phyloP scores from a whole-genome alignment of 2,797 vertebrate species.

The Microctenopoma lineatum region DNA sequence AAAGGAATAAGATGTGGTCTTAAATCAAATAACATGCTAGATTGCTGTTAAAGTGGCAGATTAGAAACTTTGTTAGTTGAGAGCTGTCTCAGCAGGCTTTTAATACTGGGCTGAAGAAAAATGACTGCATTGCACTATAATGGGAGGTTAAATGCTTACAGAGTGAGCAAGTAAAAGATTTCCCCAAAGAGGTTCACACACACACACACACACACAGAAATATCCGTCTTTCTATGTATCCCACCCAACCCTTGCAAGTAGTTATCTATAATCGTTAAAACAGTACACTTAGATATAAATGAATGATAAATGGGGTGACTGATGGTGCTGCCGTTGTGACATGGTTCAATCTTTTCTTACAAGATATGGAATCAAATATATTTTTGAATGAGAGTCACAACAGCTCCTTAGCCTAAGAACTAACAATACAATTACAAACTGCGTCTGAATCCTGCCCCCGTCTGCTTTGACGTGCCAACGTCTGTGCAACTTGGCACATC shows the following conservation, averaged over 20 bases:
- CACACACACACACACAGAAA: neutral
- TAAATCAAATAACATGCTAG: constrained; percentile 3
- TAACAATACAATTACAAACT: constrained; percentile 52
- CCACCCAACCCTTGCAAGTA: neutral
- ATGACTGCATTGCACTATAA: constrained; percentile 22
- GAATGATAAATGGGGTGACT: constrained; percentile 29
- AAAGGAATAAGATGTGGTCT: neutral
- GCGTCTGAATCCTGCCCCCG: constrained; percentile 32
- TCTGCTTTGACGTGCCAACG: constrained; percentile 40
- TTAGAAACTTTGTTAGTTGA: neutral
- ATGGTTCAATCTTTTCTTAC: constrained; percentile 19
- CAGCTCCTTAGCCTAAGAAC: constrained; percentile 29
- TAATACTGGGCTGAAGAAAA: constrained; percentile 12
- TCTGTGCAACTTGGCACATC: constrained; percentile 46
- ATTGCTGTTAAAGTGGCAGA: neutral
- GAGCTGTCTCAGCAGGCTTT: constrained; percentile 7
- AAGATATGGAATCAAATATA: constrained; percentile 9
- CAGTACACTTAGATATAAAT: constrained; percentile 8
- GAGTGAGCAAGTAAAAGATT: neutral
- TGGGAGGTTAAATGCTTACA: constrained; percentile 17
- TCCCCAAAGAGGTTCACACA: constrained; percentile 7
- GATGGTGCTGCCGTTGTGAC: neutral
- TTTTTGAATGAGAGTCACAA: constrained; percentile 8
- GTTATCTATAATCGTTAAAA: constrained; percentile 17
- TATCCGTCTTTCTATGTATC: constrained; percentile 5